Base-by-base conservation (phyloP, 1,140 invertebrate species). In the Leptinotarsa texana region DNA sequence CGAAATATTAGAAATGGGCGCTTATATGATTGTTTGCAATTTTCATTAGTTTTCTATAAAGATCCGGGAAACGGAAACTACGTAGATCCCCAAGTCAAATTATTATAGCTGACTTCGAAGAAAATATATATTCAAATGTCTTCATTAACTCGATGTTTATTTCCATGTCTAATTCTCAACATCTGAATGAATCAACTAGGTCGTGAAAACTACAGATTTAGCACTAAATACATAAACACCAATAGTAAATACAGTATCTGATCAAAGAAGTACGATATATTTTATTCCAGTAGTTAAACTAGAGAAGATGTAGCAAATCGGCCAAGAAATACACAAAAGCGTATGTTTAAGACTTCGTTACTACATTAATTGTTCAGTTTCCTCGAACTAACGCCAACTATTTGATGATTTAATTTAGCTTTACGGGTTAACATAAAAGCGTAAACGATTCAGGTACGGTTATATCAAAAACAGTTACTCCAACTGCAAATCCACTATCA, bases 401-500 rank as follows among this genome's bases (percentile, higher is more conserved):
- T 57, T 57, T 18, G 15, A 57, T 57, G 51, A 57, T 57, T 57
- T 57, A 18, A 57, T 57, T 42, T 42, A 8, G 0, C 33, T 42
- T 57, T 57, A 57, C 51, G 15, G 51, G 15, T 57, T 57, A 18
- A 57, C 51, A 18, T 57, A 57, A 57, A 57, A 18, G 51, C 51
- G 51, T 42, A 42, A 42, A 42, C 33, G 33, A 42, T 42, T 42
- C 8, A 42, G 33, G 33, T 57, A 57, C 51, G n/a, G 51, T 57
- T 57, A 57, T 57, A 33, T 57, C 15, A n/a, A 15, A n/a, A 57
- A 57, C 51, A n/a, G 51, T 57, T 57, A 57, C 15, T 57, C n/a
- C 51, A 57, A 57, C 51, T 57, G n/a, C 51, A 57, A 57, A 57
- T 57, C n/a, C 51, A n/a, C 51, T 57, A 57, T 57, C 51, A 57